Conservation (phyloP, 2,797 vertebrate species). For the Fistularia commersonii region DNA sequence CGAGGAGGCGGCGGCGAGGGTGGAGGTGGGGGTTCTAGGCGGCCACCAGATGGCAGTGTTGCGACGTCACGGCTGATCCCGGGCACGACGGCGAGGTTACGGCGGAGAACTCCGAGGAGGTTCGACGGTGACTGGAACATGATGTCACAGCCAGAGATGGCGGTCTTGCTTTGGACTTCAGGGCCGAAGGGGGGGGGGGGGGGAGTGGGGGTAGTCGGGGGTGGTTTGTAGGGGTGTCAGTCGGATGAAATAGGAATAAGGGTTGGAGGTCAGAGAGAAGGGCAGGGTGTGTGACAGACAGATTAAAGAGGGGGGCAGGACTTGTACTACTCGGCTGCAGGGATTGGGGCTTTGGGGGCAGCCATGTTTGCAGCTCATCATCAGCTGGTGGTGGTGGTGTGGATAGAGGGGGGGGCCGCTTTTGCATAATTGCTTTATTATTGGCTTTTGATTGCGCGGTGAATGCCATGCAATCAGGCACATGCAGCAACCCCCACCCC, state of each 20-base stretch:
- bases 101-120: constrained; percentile 34
- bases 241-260: constrained; percentile 47
- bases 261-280: constrained; percentile 63
- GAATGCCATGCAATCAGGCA: constrained; percentile 46
- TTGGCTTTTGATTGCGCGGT: constrained; percentile 54
- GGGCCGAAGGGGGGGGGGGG: background rate
- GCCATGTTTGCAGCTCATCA: constrained; percentile 19
- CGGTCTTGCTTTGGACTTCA: constrained; percentile 49
- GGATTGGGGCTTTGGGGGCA: constrained; percentile 30
- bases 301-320: constrained; percentile 50
- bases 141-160: constrained; percentile 54
- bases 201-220: constrained; percentile 17
- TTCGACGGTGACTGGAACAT: constrained; percentile 18
- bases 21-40: constrained; percentile 22
- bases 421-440: constrained; percentile 63
- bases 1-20: background rate
- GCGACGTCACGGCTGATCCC: constrained; percentile 42
- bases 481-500: constrained; percentile 24
- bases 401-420: too few species aligned
- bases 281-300: constrained; percentile 54
- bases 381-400: too few species aligned
- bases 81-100: constrained; percentile 41
- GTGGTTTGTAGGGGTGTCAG: constrained; percentile 26
- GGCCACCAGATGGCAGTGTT: constrained; percentile 66
- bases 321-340: constrained; percentile 34